Base-by-base conservation (phyloP, 2,797 vertebrate genomes). In the Eulemur mongoz region DNA sequence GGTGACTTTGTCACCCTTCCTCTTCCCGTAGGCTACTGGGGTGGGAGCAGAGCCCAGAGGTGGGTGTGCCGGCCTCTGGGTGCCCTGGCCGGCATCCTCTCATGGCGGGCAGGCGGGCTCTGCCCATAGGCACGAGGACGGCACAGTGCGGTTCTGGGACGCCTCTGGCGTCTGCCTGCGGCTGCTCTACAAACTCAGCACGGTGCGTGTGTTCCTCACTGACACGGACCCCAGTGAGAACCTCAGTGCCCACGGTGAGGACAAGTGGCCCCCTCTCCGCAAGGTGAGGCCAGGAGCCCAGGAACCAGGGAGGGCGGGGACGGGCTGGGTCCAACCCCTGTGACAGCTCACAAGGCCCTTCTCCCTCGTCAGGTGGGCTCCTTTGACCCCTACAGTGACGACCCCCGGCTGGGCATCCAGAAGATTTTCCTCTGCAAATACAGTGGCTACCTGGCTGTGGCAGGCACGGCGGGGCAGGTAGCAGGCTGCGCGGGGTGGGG, bases 341-440 rank as follows among this genome's bases (percentile, higher is more conserved):
- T 0, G 81, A 40, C 81, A 72, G 3, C 90, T 1, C 27, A 45
- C 1, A 7, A 75, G n/a, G 22, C 32, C 32, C 85, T 48, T 61
- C 73, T 92, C 13, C 93, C 57, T 93, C 0, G 32, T 15, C 98
- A 99, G 99, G 99, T 99, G 89, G 99, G 99, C 87, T 99, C 99
- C 96, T 99, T 99, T 0, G 99, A 99, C 97, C 99, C 99, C 18
- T 99, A 99, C 95, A 99, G 99, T 18, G 99, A 99, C n/a, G 99
- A 99, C 96, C 99, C 99, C 3, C 99, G 99, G 43, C 99, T 99
- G 43, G 99, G 99, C 61, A 99, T 99, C 95, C 99, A 99, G 99
- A 99, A 99, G 99, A 99, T 99, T 97, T 99, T 99, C 98, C 98
- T 99, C 76, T 99, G 99, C 98, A 99, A 99, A 99, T 99, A 99